Conservation (phyloP, 2,888 invertebrate genomes). For the Marasmarcha lunaedactyla region DNA sequence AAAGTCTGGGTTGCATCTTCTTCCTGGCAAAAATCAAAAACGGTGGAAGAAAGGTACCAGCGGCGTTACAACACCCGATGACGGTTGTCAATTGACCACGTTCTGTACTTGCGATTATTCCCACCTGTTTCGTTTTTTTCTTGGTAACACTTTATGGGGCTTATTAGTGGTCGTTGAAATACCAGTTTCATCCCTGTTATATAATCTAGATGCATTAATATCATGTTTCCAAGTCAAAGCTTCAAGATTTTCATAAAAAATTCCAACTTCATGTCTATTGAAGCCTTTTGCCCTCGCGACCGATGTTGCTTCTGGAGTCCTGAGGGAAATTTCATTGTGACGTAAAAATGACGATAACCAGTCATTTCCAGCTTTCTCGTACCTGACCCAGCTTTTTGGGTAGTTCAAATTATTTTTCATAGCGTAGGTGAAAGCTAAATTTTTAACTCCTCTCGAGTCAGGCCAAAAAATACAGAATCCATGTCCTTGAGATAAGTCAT, state of each 20-base stretch:
- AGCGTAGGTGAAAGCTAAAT: too few species aligned
- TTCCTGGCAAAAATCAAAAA: constrained; percentile 19
- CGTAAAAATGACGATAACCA: too few species aligned
- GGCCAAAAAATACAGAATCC: too few species aligned
- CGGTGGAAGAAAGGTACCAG: constrained; percentile 19
- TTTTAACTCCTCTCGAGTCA: too few species aligned
- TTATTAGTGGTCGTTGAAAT: constrained; percentile 15
- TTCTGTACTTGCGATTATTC: constrained; percentile 20
- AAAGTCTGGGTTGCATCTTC: constrained; percentile 10
- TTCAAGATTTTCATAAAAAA: too few species aligned
- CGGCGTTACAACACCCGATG: constrained; percentile 22
- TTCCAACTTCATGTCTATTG: background rate
- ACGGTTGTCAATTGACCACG: constrained; percentile 20
- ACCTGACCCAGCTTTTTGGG: too few species aligned
- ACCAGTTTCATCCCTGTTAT: too few species aligned
- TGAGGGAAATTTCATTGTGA: too few species aligned
- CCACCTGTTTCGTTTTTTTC: constrained; percentile 12
- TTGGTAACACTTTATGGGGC: constrained; percentile 17
- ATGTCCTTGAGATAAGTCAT: too few species aligned
- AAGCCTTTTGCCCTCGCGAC: background rate
- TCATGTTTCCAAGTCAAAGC: too few species aligned
- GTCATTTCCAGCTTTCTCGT: too few species aligned
- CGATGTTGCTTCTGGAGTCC: background rate
- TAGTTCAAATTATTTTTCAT: too few species aligned
- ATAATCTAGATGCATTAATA: constrained; percentile 13